A percentile compares a stretch with the other conserved stretches of the same genome.
Evolutionary conservation across 2,797 vertebrate genomes (phyloP).

Genomic region (Nasua narica): DNA sequence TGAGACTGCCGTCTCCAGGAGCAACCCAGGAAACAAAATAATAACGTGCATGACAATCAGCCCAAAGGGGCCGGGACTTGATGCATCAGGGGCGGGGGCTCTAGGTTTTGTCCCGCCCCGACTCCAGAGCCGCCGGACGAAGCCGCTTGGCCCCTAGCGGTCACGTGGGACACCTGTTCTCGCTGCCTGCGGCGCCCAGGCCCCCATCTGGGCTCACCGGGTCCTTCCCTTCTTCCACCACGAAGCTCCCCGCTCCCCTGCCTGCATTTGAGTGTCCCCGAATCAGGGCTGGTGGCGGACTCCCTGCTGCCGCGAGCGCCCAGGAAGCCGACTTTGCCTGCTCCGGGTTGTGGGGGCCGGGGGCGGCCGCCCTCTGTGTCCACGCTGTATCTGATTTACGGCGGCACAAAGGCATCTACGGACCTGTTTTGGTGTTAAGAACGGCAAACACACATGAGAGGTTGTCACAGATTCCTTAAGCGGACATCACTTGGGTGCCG

Average conservation of each 20-base stretch:
- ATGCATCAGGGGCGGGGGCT: neutral
- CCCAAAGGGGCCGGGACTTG: neutral
- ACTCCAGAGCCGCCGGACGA: neutral
- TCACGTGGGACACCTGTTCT: fast-evolving
- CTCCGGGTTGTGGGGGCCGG: neutral
- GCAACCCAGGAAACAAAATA: neutral
- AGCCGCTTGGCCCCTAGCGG: fast-evolving
- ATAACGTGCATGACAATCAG: neutral
- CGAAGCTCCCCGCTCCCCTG: too few relatives aligned
- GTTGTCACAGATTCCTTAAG: neutral
- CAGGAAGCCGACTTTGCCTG: fast-evolving
- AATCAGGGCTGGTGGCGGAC: neutral
- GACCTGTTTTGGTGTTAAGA: neutral
- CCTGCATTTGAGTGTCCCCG: neutral
- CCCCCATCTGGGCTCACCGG: neutral
- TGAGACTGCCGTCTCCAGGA: neutral
- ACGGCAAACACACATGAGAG: fast-evolving
- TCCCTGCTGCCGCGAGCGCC: fast-evolving
- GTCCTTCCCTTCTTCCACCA: neutral
- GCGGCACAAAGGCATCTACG: fast-evolving
- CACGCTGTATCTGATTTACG: too few relatives aligned
- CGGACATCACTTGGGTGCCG: neutral
- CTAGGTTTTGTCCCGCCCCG: neutral
- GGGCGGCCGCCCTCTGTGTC: neutral
- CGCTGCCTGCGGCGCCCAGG: neutral